These are phyloP conservation scores for Tenthredo amoena DNA, from an alignment of 2,888 invertebrate genomes.

Conservation along the genomic window DNA sequence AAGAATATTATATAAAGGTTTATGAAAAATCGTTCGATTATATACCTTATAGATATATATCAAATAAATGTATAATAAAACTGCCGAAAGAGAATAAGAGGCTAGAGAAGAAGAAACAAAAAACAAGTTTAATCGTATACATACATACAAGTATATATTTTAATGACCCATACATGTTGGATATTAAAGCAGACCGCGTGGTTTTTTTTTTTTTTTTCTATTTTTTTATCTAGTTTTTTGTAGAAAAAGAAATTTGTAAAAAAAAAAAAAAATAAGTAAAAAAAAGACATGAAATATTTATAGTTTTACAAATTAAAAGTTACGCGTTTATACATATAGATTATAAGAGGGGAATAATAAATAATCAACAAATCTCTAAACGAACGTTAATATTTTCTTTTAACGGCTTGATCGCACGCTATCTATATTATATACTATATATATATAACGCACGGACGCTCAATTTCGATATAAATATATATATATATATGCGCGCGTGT, in stretches of 20 bases:
- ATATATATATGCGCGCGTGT: neutral
- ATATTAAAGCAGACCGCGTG: neutral
- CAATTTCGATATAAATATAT: neutral
- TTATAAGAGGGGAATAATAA: neutral
- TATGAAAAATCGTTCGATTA: too few species aligned
- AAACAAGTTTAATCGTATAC: constrained; percentile 13
- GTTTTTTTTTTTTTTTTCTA: neutral
- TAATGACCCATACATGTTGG: neutral
- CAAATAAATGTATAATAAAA: too few species aligned
- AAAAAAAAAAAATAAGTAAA: constrained; percentile 43
- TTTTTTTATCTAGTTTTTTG: neutral
- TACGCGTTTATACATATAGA: neutral
- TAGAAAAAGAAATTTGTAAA: neutral
- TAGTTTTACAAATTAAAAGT: constrained; percentile 29
- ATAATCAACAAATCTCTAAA: constrained; percentile 9
- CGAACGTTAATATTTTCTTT: constrained; percentile 1
- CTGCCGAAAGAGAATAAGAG: neutral
- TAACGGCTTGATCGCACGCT: constrained; percentile 24
- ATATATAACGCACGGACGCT: neutral
- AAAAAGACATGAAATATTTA: constrained; percentile 17
- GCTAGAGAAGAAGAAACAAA: constrained; percentile 48
- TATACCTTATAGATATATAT: too few species aligned
- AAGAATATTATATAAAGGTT: too few species aligned
- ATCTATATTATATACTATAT: neutral
- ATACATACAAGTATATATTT: neutral